A percentile compares a stretch with the other conserved stretches of the same genome.
phyloP scores from a whole-genome alignment of 2,113 vertebrate genomes.

The Gallinago paraguaiae region DNA sequence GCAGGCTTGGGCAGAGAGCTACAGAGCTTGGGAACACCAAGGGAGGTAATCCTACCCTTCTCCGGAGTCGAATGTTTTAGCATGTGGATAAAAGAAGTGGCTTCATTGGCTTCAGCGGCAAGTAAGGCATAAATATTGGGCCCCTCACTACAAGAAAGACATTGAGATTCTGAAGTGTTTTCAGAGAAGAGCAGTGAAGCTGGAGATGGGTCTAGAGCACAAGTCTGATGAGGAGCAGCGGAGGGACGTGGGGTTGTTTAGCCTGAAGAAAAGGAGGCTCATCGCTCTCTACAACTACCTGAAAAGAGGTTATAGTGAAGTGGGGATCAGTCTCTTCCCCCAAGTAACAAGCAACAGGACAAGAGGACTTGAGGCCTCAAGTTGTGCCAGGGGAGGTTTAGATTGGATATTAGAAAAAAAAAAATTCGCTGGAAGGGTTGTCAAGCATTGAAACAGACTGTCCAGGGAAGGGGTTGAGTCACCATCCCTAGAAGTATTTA shows the following conservation, averaged over 20 bases:
- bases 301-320: not conserved
- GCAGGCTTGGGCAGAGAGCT: not conserved
- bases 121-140: not conserved
- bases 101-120: not conserved
- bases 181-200: not conserved
- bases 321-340: not conserved
- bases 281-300: not conserved
- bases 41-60: not conserved
- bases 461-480: not conserved
- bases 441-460: not conserved
- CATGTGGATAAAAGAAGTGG: not conserved
- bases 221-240: not conserved
- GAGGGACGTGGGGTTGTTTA: not conserved
- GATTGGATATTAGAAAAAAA: not conserved
- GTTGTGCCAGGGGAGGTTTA: not conserved
- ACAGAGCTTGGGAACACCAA: fast-evolving
- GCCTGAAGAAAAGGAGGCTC: not conserved
- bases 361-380: not conserved
- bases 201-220: not conserved
- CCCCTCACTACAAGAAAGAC: not conserved
- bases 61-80: not conserved
- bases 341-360: not conserved
- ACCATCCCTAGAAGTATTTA: not conserved
- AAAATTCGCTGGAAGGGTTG: not conserved
- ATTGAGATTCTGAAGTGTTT: not conserved